These are phyloP conservation scores for Heteropelma amictum DNA, from an alignment of 2,888 invertebrate species.

Conservation along the genomic window DNA sequence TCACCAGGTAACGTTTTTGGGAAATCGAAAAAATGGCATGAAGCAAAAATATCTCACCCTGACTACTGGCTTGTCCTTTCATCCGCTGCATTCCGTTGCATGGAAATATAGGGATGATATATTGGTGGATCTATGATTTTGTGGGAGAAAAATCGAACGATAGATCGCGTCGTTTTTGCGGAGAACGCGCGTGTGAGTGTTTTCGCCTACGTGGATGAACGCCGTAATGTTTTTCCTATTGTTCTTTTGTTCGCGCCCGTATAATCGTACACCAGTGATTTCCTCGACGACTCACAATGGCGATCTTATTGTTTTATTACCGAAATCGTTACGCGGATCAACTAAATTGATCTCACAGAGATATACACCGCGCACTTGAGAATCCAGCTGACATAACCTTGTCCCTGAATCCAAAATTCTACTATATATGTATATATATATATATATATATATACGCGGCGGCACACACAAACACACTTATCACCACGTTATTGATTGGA, in stretches of 20 bases:
- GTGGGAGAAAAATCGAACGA: constrained; percentile 59
- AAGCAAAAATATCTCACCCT: constrained; percentile 68
- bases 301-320: not conserved
- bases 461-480: not conserved
- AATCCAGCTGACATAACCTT: constrained; percentile 77
- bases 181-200: not conserved
- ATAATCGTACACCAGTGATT: not conserved
- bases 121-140: constrained; percentile 68
- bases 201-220: no score
- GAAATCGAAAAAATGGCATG: not conserved
- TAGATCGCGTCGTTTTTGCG: constrained; percentile 2
- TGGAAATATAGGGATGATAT: constrained; percentile 75
- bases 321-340: constrained; percentile 57
- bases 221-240: not conserved
- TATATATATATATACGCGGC: constrained; percentile 46
- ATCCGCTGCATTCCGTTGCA: constrained; percentile 78
- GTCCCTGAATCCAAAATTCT: constrained; percentile 54
- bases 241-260: not conserved
- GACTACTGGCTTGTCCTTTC: constrained; percentile 77
- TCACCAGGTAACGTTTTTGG: no score
- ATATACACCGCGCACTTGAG: constrained; percentile 69
- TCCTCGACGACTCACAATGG: not conserved
- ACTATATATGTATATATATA: not conserved
- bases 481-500: constrained; percentile 20
- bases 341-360: constrained; percentile 74